Percentiles rank a stretch among this genome's conserved stretches.
Evolutionary conservation across 2,113 vertebrate genomes (phyloP).

Genomic region (Sturnus vulgaris): DNA sequence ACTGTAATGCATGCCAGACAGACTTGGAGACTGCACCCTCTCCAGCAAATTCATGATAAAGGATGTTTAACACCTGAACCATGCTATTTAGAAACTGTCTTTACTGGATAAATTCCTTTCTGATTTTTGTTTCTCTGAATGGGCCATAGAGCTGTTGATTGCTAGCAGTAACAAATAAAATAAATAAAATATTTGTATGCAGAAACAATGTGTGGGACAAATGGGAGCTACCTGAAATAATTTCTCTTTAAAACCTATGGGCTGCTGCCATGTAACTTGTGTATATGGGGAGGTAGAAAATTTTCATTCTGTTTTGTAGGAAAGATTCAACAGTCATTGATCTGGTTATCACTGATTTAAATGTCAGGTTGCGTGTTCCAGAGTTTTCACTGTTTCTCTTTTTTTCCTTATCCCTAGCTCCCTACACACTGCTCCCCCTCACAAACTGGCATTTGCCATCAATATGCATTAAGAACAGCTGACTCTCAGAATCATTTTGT

Average conservation of each 20-base stretch:
- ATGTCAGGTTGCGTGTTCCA: neutral
- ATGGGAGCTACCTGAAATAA: neutral
- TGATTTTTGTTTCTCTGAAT: neutral
- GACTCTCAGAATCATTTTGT: neutral
- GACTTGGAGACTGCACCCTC: neutral
- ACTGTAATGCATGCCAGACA: neutral
- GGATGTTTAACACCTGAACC: neutral
- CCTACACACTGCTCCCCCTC: neutral
- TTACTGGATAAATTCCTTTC: constrained; percentile 15
- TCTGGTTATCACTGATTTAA: neutral
- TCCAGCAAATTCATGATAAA: neutral
- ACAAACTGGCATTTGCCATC: neutral
- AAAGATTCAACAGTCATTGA: constrained; percentile 20
- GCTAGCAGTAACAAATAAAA: neutral
- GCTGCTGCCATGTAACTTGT: neutral
- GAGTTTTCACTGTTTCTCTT: neutral
- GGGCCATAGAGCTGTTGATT: neutral
- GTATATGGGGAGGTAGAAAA: neutral
- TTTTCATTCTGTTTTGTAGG: constrained; percentile 16
- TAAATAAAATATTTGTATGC: constrained; percentile 32
- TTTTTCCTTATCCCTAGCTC: neutral
- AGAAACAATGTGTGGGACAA: constrained; percentile 13
- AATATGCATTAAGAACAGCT: neutral
- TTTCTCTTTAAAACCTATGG: neutral
- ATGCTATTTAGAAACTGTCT: constrained; percentile 19